Conservation (phyloP, 53 echinoderm and acorn worm species). For the Antedon mediterranea region DNA sequence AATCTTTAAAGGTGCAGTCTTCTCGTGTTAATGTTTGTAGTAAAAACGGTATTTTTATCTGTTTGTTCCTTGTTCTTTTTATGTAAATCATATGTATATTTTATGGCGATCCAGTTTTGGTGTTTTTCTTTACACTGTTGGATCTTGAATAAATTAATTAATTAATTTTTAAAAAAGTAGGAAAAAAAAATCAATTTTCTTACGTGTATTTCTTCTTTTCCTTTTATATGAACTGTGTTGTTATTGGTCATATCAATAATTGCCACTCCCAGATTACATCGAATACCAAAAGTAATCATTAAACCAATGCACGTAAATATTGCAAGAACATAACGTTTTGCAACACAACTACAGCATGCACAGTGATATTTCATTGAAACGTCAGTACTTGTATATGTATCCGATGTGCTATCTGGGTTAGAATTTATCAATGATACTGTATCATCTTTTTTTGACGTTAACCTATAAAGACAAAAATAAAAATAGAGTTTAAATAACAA, state of each 20-base stretch:
- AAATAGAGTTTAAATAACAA: background rate
- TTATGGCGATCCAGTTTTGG: too few species aligned
- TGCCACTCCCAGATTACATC: conserved; percentile 90
- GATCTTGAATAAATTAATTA: too few species aligned
- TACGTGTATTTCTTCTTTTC: conserved; percentile 66
- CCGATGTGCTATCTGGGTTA: background rate
- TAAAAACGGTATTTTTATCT: too few species aligned
- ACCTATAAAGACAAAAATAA: background rate
- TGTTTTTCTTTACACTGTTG: too few species aligned
- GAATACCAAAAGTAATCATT: conserved; percentile 81
- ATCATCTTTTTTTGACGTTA: background rate
- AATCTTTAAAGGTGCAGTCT: too few species aligned
- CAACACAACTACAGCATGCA: conserved; percentile 6
- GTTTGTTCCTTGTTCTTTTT: too few species aligned
- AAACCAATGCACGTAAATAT: conserved; percentile 80
- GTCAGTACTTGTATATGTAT: background rate
- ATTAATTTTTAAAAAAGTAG: too few species aligned
- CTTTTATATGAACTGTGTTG: conserved; percentile 73
- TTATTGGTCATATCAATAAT: conserved; percentile 93
- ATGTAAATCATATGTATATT: too few species aligned
- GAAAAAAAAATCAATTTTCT: conserved; percentile 14
- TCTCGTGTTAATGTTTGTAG: too few species aligned
- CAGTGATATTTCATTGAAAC: background rate
- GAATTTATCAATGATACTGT: background rate
- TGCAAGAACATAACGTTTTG: conserved; percentile 73